A percentile compares a stretch with the other conserved stretches of the same genome.
Evolutionary conservation across 2,888 invertebrate genomes (phyloP).

Genomic region (Steinernema scapterisci): DNA sequence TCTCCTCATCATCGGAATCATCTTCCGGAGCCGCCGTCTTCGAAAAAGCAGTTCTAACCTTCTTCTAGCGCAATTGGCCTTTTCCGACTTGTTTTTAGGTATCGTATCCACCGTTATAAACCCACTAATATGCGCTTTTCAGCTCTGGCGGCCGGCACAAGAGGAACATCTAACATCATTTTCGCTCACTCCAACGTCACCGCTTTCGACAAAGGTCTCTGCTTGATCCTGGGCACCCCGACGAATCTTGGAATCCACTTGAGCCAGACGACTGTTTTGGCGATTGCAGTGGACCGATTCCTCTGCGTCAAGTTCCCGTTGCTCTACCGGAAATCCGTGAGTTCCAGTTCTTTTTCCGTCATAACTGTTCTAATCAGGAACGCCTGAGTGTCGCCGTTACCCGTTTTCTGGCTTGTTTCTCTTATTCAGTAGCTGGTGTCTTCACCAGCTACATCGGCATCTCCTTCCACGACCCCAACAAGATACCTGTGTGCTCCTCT

Average conservation of each 20-base stretch:
- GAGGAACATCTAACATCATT: slow-evolving; percentile 11
- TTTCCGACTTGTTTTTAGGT: slow-evolving; percentile 7
- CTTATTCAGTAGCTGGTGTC: neutral
- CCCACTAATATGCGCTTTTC: neutral
- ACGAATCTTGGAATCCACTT: neutral
- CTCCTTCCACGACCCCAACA: neutral
- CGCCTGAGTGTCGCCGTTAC: neutral
- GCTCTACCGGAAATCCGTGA: neutral
- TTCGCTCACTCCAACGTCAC: neutral
- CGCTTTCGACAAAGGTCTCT: neutral
- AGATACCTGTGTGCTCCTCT: neutral
- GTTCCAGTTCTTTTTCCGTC: neutral
- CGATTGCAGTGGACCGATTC: neutral
- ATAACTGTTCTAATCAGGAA: neutral
- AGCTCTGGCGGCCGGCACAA: neutral
- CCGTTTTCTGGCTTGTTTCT: neutral
- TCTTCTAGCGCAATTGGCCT: slow-evolving; percentile 7
- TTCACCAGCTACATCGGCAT: neutral
- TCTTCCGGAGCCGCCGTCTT: slow-evolving; percentile 5
- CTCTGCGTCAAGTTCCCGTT: slow-evolving; percentile 7
- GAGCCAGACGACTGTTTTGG: neutral
- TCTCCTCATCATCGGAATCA: neutral
- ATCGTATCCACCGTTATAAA: too few species aligned
- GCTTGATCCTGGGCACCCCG: neutral
- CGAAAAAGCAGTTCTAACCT: slow-evolving; percentile 14